These are phyloP conservation scores for Pteropus rufus DNA, from an alignment of 2,797 vertebrate genomes.

Conservation along the genomic window DNA sequence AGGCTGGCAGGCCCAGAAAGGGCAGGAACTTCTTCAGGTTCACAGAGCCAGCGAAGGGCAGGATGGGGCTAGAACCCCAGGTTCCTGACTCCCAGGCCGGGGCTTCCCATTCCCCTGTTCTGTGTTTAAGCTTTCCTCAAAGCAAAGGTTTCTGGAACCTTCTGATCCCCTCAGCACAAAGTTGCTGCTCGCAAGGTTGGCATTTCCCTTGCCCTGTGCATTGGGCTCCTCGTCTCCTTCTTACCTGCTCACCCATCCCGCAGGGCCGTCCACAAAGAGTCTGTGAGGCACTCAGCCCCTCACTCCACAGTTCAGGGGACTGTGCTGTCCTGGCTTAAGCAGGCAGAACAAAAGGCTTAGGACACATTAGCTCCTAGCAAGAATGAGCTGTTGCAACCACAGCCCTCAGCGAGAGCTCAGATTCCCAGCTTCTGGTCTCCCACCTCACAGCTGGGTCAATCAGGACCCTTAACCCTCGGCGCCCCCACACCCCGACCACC, in stretches of 20 bases:
- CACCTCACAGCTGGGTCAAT: neutral
- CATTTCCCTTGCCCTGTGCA: neutral
- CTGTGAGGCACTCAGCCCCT: too few species aligned
- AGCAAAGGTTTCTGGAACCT: neutral
- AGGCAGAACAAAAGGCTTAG: neutral
- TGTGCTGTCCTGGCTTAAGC: neutral
- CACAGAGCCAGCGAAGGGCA: neutral
- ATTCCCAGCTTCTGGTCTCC: constrained; percentile 54
- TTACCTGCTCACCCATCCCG: neutral
- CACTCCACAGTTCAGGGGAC: neutral
- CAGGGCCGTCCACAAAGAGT: neutral
- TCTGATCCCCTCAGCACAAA: neutral
- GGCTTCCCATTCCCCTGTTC: neutral
- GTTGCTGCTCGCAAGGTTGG: neutral
- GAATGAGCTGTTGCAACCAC: neutral
- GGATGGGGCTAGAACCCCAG: neutral
- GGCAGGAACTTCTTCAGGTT: neutral
- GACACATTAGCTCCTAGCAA: neutral
- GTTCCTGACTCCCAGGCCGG: neutral
- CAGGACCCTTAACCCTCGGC: constrained; percentile 30
- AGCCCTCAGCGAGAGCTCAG: constrained; percentile 7
- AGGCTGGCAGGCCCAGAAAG: neutral
- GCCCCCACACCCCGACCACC: constrained; percentile 51
- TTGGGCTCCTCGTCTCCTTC: too few species aligned
- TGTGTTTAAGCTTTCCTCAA: neutral